These are phyloP conservation scores for Noturus placidus DNA, from an alignment of 2,113 vertebrate species.

Conservation along the genomic window DNA sequence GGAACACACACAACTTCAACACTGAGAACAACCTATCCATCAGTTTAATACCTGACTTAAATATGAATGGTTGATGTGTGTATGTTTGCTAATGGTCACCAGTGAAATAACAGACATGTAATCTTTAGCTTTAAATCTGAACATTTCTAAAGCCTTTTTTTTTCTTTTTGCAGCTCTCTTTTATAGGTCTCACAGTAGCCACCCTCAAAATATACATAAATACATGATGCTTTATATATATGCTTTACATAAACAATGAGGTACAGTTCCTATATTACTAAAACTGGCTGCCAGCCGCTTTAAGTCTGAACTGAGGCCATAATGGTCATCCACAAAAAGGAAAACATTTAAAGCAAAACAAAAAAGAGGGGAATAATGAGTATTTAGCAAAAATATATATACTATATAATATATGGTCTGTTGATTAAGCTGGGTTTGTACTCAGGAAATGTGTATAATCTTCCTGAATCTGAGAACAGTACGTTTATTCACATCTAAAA, in stretches of 20 bases:
- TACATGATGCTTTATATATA: neutral
- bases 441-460: neutral
- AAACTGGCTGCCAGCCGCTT: neutral
- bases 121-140: neutral
- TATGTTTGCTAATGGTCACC: neutral
- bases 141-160: neutral
- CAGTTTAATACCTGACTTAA: neutral
- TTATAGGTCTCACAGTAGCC: neutral
- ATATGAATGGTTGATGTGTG: neutral
- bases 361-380: neutral
- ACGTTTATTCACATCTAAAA: slow-evolving; percentile 10
- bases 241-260: neutral
- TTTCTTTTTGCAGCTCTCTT: neutral
- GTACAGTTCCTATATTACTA: neutral
- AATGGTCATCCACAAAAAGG: neutral
- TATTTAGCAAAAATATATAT: neutral
- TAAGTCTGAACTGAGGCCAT: neutral
- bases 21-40: neutral
- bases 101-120: neutral
- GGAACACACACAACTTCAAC: neutral
- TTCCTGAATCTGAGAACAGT: neutral
- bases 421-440: slow-evolving; percentile 11
- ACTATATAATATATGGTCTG: neutral
- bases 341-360: neutral
- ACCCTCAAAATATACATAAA: neutral